Conservation (phyloP, 1,140 invertebrate species). For the Drosophila guanche region DNA sequence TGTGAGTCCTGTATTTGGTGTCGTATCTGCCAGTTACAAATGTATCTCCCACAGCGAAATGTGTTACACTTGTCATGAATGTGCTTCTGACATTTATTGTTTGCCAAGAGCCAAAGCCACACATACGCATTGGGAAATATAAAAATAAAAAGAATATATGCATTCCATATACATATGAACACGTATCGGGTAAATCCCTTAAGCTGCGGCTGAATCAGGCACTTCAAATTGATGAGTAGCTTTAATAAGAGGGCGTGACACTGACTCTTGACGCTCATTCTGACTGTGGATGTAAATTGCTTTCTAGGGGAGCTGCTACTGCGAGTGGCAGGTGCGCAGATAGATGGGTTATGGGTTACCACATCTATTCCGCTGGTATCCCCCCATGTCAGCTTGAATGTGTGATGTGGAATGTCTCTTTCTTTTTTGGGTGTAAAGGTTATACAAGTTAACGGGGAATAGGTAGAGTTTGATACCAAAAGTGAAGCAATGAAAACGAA, state of each 20-base stretch:
- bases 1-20: constrained; percentile 46
- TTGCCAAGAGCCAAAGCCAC: constrained; percentile 25
- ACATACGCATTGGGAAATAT: constrained; percentile 19
- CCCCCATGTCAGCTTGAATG: too few relatives aligned
- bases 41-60: constrained; percentile 58
- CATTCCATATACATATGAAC: constrained; percentile 18
- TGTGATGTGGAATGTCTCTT: too few relatives aligned
- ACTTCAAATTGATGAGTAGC: constrained; percentile 74
- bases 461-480: too few relatives aligned
- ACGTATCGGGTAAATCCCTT: constrained; percentile 67
- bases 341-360: constrained; percentile 1
- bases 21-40: constrained; percentile 63
- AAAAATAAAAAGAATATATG: constrained; percentile 22
- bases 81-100: constrained; percentile 65
- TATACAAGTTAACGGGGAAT: too few relatives aligned
- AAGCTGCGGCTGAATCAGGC: constrained; percentile 62
- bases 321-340: constrained; percentile 1
- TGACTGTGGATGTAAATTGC: constrained; percentile 63
- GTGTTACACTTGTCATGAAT: constrained; percentile 64
- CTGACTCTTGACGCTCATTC: too few relatives aligned
- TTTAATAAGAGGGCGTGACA: constrained; percentile 76
- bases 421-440: too few relatives aligned
- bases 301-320: constrained; percentile 21
- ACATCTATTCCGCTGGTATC: too few relatives aligned
- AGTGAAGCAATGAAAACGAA: too few relatives aligned